Evolutionary conservation across 2,888 invertebrate genomes (phyloP).

Genomic region (Pyralis farinalis): DNA sequence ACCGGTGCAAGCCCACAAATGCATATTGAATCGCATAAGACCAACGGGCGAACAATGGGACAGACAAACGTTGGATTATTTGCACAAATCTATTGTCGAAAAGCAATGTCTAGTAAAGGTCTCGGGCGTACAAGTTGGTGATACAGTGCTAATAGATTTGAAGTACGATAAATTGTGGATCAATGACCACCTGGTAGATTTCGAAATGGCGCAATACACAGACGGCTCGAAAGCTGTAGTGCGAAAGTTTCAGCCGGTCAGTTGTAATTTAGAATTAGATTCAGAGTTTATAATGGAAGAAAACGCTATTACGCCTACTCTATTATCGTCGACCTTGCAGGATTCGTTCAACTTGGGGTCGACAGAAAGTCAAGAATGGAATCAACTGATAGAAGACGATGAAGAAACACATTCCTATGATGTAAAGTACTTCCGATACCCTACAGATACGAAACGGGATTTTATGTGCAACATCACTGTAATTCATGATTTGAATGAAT

Average conservation of each 20-base stretch:
- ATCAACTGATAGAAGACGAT: constrained; percentile 47
- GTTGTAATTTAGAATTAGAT: constrained; percentile 14
- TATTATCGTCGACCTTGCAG: constrained; percentile 23
- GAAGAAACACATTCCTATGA: constrained; percentile 20
- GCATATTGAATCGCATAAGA: constrained; percentile 68
- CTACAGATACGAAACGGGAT: constrained; percentile 30
- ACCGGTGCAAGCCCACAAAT: constrained; percentile 84
- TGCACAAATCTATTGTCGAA: constrained; percentile 82
- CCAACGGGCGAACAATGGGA: constrained; percentile 66
- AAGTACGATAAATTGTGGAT: constrained; percentile 61
- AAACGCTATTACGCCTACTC: constrained; percentile 29
- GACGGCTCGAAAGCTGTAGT: constrained; percentile 51
- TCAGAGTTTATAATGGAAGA: constrained; percentile 51
- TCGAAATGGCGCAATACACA: constrained; percentile 57
- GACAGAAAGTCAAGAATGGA: constrained; percentile 49
- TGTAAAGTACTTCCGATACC: constrained; percentile 36
- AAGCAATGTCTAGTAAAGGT: constrained; percentile 76
- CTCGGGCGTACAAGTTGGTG: constrained; percentile 46
- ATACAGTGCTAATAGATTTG: constrained; percentile 49
- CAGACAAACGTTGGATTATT: constrained; percentile 78
- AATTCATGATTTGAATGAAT: constrained; percentile 41
- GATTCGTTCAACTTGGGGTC: constrained; percentile 35
- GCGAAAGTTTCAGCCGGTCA: constrained; percentile 34
- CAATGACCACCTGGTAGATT: constrained; percentile 70
- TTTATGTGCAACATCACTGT: constrained; percentile 51